A percentile compares a stretch with the other conserved stretches of the same genome.
Evolutionary conservation across 92 coral and sea anemone genomes (phyloP).

Genomic region (Meandrina meandrites): DNA sequence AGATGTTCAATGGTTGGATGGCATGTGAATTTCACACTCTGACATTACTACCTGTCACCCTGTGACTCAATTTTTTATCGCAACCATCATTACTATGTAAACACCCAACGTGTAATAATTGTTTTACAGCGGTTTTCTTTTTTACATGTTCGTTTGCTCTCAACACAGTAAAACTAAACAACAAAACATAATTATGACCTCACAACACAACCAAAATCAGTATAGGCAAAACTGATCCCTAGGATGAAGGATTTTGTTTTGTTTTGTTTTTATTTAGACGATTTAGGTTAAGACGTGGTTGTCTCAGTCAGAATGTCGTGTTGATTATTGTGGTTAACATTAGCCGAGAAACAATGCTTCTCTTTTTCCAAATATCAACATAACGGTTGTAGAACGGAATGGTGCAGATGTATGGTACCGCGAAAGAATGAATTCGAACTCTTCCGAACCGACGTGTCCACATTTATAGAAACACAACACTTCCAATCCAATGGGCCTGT

Average conservation of each 20-base stretch:
- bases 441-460: background rate
- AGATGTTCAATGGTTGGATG: background rate
- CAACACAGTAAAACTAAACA: background rate
- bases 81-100: background rate
- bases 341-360: background rate
- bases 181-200: background rate
- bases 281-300: background rate
- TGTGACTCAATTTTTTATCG: background rate
- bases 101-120: constrained; percentile 20
- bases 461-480: background rate
- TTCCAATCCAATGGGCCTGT: background rate
- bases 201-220: background rate
- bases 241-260: background rate
- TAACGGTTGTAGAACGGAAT: background rate
- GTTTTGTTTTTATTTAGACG: background rate
- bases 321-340: background rate
- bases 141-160: background rate
- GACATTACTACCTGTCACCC: constrained; percentile 22
- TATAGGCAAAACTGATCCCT: background rate
- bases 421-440: background rate
- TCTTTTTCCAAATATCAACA: background rate
- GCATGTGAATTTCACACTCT: constrained; percentile 23
- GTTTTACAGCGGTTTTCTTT: background rate
- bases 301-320: background rate
- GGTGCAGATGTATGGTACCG: background rate